Base-by-base conservation (phyloP, 1,140 invertebrate genomes). In the Brevipalpus yothersi region DNA sequence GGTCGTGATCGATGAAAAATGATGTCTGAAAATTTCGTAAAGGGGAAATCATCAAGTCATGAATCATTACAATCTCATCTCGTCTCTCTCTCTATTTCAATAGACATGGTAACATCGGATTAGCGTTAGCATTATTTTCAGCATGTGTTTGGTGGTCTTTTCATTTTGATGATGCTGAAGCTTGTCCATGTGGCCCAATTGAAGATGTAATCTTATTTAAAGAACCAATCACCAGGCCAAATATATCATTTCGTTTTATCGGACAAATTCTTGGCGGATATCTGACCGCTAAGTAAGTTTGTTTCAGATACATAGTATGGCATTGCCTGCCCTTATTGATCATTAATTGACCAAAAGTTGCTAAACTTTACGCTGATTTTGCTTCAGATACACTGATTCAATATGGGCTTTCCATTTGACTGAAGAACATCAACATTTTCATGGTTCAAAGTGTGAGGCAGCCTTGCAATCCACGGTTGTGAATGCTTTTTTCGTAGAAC, bases 331-430 rank as follows among this genome's bases (percentile, higher is more conserved):
- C n/a, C n/a, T n/a, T n/a, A 31, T 5, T 5, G 31, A 31, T 31
- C 31, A 31, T 31, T 31, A 31, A 31, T 31, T 31, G 31, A 31
- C 31, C 31, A 5, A 31, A 31, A 31, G 5, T 31, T 31, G 5
- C 31, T 31, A 31, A 31, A 59, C 9, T 56, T 59, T n/a, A 41
- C 47, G 19, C 15, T 17, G 2, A 42, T 43, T 31, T 54, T 55
- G 12, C 4, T 40, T 11, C 39, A 66, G 65, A 17, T 66, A 66
- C 58, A 62, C 56, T 1, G 58, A 58, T 40, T 62, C 47, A 23
- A 60, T 66, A 40, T 66, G 65, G 65, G 64, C 61, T 53, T 65
- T 57, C n/a, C 65, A 66, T 49, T 62, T 66, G 56, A 61, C 58
- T 19, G 21, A 47, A 41, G 61, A 66, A 53, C 65, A 66, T 41